Evolutionary conservation across 2,888 invertebrate species (phyloP).

Genomic region (Tuta absoluta): DNA sequence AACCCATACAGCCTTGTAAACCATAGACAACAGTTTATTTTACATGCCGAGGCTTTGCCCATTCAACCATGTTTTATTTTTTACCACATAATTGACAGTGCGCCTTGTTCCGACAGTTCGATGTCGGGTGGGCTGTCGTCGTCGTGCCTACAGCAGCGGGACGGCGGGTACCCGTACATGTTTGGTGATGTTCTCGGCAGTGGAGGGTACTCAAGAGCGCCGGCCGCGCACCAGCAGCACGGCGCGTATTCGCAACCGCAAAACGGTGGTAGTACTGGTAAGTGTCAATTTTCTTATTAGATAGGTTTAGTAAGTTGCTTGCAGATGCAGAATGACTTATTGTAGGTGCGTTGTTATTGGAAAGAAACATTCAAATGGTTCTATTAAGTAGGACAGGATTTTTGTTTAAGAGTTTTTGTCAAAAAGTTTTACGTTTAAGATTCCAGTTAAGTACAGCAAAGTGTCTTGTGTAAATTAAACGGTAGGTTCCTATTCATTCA

Average conservation of each 20-base stretch:
- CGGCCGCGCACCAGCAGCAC: conserved; percentile 89
- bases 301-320: too few species aligned
- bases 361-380: too few species aligned
- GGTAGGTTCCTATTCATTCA: too few species aligned
- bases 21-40: not conserved
- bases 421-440: too few species aligned
- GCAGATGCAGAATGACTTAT: too few species aligned
- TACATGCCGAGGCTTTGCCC: not conserved
- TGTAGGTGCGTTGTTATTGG: too few species aligned
- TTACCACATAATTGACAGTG: conserved; percentile 34
- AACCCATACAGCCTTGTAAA: not conserved
- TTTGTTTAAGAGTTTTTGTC: too few species aligned
- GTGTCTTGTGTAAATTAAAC: too few species aligned
- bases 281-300: conserved; percentile 39
- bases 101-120: conserved; percentile 83
- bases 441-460: too few species aligned
- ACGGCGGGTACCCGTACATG: conserved; percentile 93
- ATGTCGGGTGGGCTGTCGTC: conserved; percentile 92
- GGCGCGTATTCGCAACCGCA: conserved; percentile 83
- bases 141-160: conserved; percentile 92
- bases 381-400: too few species aligned
- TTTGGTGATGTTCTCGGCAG: conserved; percentile 92
- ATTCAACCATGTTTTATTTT: not conserved
- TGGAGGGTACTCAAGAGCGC: conserved; percentile 85
- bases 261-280: conserved; percentile 80